Percentiles rank a stretch among this genome's conserved stretches.
phyloP scores from a whole-genome alignment of 2,888 invertebrate species.

The Arge pagana region DNA sequence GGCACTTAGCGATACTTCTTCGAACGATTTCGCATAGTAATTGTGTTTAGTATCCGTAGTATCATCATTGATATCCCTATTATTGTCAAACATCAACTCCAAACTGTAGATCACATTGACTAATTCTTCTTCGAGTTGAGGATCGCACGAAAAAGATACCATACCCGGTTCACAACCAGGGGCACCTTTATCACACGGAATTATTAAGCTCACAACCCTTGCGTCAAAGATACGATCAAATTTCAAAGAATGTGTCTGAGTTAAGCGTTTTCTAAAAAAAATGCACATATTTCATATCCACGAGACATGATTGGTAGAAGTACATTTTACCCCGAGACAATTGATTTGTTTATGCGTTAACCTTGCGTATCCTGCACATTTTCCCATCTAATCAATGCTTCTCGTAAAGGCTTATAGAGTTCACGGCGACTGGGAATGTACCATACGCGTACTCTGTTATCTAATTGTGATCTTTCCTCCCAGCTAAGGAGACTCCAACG shows the following conservation, averaged over 20 bases:
- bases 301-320: too few relatives aligned
- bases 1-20: conserved; percentile 26
- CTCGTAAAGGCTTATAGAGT: conserved; percentile 36
- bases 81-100: conserved; percentile 31
- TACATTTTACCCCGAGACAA: too few relatives aligned
- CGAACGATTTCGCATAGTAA: conserved; percentile 2
- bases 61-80: conserved; percentile 10
- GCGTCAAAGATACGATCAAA: too few relatives aligned
- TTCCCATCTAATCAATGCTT: conserved; percentile 39
- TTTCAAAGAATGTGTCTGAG: too few relatives aligned
- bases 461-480: conserved; percentile 33
- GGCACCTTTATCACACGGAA: too few relatives aligned
- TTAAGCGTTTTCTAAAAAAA: too few relatives aligned
- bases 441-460: conserved; percentile 31
- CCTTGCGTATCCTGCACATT: conserved; percentile 38
- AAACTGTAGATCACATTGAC: conserved; percentile 36
- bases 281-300: too few relatives aligned
- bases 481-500: conserved; percentile 34
- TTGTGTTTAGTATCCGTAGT: conserved; percentile 15
- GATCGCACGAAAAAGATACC: conserved; percentile 38
- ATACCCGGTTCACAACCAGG: conserved; percentile 38
- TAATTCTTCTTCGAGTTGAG: conserved; percentile 36
- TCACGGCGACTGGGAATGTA: conserved; percentile 30
- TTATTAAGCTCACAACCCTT: too few relatives aligned
- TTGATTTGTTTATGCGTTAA: too few relatives aligned